phyloP scores from a whole-genome alignment of 1,140 invertebrate species.

The Drosophila pseudoobscura region DNA sequence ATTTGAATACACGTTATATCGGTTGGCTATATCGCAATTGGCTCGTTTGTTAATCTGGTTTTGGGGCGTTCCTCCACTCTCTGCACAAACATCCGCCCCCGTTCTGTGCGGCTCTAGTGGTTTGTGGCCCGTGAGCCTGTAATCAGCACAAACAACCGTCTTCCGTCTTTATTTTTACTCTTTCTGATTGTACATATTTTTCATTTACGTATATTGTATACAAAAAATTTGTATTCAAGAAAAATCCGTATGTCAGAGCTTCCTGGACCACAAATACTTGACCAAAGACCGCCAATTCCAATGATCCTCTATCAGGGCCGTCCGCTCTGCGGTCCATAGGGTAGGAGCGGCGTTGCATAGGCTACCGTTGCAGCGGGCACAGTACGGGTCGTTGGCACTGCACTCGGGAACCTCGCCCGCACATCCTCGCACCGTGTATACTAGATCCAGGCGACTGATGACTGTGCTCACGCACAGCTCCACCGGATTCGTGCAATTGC shows the following conservation, averaged over 20 bases:
- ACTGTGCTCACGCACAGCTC: conserved; percentile 75
- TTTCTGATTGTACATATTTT: too few relatives aligned
- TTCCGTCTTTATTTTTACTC: too few relatives aligned
- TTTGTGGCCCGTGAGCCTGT: too few relatives aligned
- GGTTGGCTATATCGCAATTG: too few relatives aligned
- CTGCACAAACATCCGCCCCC: background rate
- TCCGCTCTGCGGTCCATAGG: conserved; percentile 30
- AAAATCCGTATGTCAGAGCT: conserved; percentile 4
- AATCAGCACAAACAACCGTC: too few relatives aligned
- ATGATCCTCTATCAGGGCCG: background rate
- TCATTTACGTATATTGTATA: too few relatives aligned
- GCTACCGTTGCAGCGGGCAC: conserved; percentile 72
- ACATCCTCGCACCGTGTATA: conserved; percentile 70
- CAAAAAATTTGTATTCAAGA: background rate
- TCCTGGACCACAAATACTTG: conserved; percentile 33
- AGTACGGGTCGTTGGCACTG: conserved; percentile 69
- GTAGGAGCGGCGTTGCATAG: conserved; percentile 67
- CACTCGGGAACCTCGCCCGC: conserved; percentile 67
- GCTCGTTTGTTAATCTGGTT: too few relatives aligned
- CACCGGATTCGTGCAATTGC: conserved; percentile 51
- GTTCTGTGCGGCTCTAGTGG: too few relatives aligned
- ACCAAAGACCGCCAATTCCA: conserved; percentile 13
- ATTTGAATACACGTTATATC: too few relatives aligned
- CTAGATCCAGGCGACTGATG: conserved; percentile 51
- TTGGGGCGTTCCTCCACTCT: conserved; percentile 1